Evolutionary conservation across 2,113 vertebrate genomes (phyloP).

Genomic region (Pachypanchax playfairii): DNA sequence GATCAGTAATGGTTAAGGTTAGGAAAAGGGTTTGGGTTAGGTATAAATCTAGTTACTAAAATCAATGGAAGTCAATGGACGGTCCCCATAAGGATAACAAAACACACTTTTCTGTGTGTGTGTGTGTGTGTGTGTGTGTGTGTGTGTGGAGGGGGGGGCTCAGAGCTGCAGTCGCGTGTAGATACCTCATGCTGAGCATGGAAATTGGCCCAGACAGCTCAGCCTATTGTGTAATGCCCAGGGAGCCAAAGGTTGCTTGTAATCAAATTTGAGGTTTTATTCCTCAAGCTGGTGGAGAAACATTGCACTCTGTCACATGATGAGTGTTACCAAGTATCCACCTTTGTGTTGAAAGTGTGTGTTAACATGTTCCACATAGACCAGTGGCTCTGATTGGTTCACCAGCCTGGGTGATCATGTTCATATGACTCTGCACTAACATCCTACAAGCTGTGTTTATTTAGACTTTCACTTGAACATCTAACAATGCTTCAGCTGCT

Average conservation of each 20-base stretch:
- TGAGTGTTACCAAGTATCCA: conserved; percentile 66
- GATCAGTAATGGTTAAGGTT: too few relatives aligned
- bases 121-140: conserved; percentile 40
- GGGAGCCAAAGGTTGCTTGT: conserved; percentile 99
- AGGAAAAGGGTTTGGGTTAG: too few relatives aligned
- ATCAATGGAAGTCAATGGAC: too few relatives aligned
- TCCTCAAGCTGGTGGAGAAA: conserved; percentile 82
- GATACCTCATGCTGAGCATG: conserved; percentile 99
- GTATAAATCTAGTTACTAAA: too few relatives aligned
- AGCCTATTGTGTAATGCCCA: conserved; percentile 91
- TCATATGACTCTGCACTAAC: conserved; percentile 1
- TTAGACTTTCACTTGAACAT: too few relatives aligned
- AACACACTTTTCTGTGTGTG: too few relatives aligned
- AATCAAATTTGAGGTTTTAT: conserved; percentile 97
- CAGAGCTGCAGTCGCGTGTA: conserved; percentile 87
- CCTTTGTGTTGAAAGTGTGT: conserved; percentile 59
- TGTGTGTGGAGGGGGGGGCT: conserved; percentile 60
- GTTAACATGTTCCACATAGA: conserved; percentile 55
- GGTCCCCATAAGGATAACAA: too few relatives aligned
- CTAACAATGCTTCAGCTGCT: too few relatives aligned
- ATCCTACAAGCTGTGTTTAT: not conserved
- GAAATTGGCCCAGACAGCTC: conserved; percentile 98
- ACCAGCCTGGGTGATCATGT: conserved; percentile 36
- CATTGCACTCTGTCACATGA: conserved; percentile 78
- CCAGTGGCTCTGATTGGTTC: conserved; percentile 29